Evolutionary conservation across 1,140 invertebrate species (phyloP), one percentile per base, ranked within the genome.

Genomic region (Notospermus geniculatus): DNA sequence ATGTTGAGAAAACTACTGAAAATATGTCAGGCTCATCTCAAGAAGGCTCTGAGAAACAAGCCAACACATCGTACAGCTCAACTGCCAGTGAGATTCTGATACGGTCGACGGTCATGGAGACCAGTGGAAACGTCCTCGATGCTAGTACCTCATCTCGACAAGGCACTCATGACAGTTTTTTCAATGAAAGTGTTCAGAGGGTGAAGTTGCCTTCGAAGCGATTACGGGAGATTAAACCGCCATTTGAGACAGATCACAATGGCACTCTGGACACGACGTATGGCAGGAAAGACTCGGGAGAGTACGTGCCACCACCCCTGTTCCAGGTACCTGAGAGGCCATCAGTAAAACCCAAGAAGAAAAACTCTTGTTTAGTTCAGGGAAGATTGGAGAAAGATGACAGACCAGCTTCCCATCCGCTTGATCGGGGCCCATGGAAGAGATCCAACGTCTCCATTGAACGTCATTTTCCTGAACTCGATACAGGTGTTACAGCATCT

Each of bases 211-310:
- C 60, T 27, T 2, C 45, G 5, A 62, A 62, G 36, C 27, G 27
- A 62, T 27, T 62, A 36, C 39, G 5, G 17, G 60, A 62, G 58
- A 62, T 62, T 1, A 59, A 62, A 58, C 56, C 60, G 0, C 60
- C 60, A 32, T 62, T 62, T 62, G 60, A 62, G 17, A 29, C 27
- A 50, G 19, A 29, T 2, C 17, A 23, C 19, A 57, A 57, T n/a
- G 23, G 32, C 56, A 36, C 32, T 7, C 32, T 36, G 15, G 32
- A 36, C 29, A 17, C 23, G 11, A 41, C 25, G 5, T 36, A 55
- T 28, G 28, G 19, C 25, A 2, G 36, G 27, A 55, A 5, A 22
- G 25, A 55, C 5, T 19, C 54, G 39, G 30, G 4, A n/a, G 19
- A 23, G n/a, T 27, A 23, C n/a, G 19, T 50, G 4, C 19, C n/a